Conservation (phyloP, 30 jellyfish, hydroid and myxozoan species). For the Hydractinia echinata region DNA sequence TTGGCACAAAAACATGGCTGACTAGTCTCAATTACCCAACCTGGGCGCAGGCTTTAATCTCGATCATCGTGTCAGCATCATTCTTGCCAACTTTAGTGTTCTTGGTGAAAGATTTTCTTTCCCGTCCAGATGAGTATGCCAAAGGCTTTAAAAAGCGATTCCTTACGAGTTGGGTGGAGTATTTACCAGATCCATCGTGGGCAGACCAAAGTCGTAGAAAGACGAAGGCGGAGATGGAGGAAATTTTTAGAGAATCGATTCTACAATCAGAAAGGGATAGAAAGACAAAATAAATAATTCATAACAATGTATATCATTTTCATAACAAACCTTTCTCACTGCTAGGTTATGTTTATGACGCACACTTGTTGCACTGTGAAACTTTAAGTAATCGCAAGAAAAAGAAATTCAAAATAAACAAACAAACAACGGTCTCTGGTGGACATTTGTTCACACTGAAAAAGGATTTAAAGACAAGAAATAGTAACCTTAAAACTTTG, state of each 20-base stretch:
- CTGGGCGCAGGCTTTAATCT: conserved; percentile 75
- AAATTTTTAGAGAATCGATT: background rate
- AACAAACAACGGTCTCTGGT: too few species aligned
- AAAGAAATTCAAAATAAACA: too few species aligned
- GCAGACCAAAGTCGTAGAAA: conserved; percentile 58
- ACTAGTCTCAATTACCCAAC: conserved; percentile 62
- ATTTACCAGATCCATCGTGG: conserved; percentile 71
- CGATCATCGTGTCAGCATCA: conserved; percentile 41
- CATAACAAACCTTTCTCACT: background rate
- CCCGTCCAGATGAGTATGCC: conserved; percentile 63
- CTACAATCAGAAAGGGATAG: background rate
- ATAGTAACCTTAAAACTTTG: too few species aligned
- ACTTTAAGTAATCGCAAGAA: background rate
- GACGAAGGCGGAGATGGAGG: conserved; percentile 63
- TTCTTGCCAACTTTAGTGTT: conserved; percentile 52
- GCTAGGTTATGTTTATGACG: background rate
- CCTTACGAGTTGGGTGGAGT: conserved; percentile 35
- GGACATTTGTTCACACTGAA: too few species aligned
- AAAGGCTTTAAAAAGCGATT: conserved; percentile 55
- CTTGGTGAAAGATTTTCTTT: conserved; percentile 26
- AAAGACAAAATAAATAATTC: background rate
- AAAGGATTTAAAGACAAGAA: too few species aligned
- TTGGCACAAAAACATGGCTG: conserved; percentile 62
- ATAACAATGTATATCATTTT: background rate
- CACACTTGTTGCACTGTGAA: background rate